phyloP scores from a whole-genome alignment of 2,113 vertebrate genomes.

The Suncus etruscus region DNA sequence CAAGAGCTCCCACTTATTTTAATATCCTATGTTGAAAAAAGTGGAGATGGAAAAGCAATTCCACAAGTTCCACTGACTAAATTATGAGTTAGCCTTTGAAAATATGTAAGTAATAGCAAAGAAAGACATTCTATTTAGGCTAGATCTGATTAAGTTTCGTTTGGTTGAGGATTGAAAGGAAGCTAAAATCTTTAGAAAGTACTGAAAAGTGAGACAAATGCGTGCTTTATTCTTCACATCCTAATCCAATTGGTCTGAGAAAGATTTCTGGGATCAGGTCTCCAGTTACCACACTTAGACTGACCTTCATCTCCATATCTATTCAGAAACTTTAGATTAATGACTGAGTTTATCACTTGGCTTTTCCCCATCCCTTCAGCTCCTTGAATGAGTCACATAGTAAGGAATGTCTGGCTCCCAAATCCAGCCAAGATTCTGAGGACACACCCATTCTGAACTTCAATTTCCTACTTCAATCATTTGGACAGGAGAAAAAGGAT shows the following conservation, averaged over 20 bases:
- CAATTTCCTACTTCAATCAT: not conserved
- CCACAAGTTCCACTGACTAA: not conserved
- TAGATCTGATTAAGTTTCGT: constrained; percentile 18
- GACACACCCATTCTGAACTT: not conserved
- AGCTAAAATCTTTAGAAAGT: not conserved
- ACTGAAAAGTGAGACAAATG: accelerated
- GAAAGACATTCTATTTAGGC: not conserved
- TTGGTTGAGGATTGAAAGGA: not conserved
- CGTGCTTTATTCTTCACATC: not conserved
- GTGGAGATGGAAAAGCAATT: not conserved
- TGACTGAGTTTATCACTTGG: not conserved
- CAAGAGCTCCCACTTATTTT: constrained; percentile 72
- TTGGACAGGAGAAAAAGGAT: not conserved
- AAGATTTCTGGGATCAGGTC: not conserved
- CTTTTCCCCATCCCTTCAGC: not conserved
- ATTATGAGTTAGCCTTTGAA: constrained; percentile 37
- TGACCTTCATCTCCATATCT: not conserved
- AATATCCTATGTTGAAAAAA: constrained; percentile 31
- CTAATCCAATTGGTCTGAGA: not conserved
- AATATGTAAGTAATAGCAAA: not conserved
- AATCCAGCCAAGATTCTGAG: not conserved
- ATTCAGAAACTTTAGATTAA: not conserved
- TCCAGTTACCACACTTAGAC: not conserved
- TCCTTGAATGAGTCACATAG: not conserved
- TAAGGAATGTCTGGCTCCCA: not conserved